A percentile compares a stretch with the other conserved stretches of the same genome.
Conservation (phyloP, 2,113 vertebrate species). For the Peucedramus taeniatus region DNA sequence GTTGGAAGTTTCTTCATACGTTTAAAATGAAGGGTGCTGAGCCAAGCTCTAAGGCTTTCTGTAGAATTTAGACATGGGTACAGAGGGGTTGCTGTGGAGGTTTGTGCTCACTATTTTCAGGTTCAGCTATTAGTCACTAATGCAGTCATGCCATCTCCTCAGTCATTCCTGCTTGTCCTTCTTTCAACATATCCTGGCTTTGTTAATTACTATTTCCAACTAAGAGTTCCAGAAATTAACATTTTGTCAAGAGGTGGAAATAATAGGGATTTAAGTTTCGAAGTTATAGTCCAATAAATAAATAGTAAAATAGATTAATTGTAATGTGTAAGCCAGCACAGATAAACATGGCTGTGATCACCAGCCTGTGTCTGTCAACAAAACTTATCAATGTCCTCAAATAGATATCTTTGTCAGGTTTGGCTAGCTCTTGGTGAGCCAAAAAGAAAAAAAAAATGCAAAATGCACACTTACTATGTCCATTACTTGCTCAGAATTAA, state of each 20-base stretch:
- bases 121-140: neutral
- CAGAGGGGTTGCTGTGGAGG: neutral
- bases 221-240: neutral
- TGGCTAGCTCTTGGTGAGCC: rapidly evolving
- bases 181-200: neutral
- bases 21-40: neutral
- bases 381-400: neutral
- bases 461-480: neutral
- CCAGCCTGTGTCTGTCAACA: neutral
- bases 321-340: neutral
- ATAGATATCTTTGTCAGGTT: neutral
- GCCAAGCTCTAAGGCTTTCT: neutral
- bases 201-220: neutral
- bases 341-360: neutral
- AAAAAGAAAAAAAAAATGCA: neutral
- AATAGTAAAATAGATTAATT: neutral
- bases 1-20: neutral
- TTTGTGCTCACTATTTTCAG: neutral
- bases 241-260: neutral
- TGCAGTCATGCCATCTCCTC: neutral
- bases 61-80: neutral
- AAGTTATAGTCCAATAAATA: neutral
- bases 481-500: neutral
- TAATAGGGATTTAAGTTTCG: neutral
- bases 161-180: neutral